A percentile compares a stretch with the other conserved stretches of the same genome.
phyloP scores from a whole-genome alignment of 1,140 invertebrate species.

The Diorhabda elongata region DNA sequence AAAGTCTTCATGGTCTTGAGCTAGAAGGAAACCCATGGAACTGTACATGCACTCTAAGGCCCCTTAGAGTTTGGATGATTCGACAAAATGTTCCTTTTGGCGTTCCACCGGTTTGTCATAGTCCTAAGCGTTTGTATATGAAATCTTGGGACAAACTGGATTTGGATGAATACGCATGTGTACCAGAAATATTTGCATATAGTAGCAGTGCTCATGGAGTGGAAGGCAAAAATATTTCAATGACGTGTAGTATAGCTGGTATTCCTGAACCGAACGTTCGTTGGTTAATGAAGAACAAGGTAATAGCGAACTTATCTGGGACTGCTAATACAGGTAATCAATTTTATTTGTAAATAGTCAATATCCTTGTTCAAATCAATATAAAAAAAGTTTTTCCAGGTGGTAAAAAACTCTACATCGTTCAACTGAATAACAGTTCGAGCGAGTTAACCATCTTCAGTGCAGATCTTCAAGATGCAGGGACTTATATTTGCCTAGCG shows the following conservation, averaged over 20 bases:
- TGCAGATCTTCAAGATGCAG: slow-evolving; percentile 65
- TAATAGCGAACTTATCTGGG: slow-evolving; percentile 48
- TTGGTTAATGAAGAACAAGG: slow-evolving; percentile 53
- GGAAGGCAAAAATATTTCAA: slow-evolving; percentile 68
- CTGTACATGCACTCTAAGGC: slow-evolving; percentile 71
- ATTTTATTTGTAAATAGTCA: no score
- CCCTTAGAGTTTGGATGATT: slow-evolving; percentile 72
- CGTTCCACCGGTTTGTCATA: slow-evolving; percentile 62
- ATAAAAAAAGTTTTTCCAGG: slow-evolving; percentile 31
- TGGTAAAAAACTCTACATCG: slow-evolving; percentile 51
- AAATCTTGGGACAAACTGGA: slow-evolving; percentile 70
- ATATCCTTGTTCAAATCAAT: no score
- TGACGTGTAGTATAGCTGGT: slow-evolving; percentile 67
- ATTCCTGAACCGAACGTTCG: slow-evolving; percentile 62
- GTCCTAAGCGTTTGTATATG: slow-evolving; percentile 57
- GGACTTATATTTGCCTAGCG: slow-evolving; percentile 68
- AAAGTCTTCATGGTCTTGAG: slow-evolving; percentile 68
- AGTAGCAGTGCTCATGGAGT: slow-evolving; percentile 53
- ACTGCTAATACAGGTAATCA: background rate
- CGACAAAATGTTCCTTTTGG: slow-evolving; percentile 69
- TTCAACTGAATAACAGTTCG: slow-evolving; percentile 50
- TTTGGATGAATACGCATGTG: slow-evolving; percentile 75
- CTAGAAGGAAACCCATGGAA: slow-evolving; percentile 76
- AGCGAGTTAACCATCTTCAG: slow-evolving; percentile 69
- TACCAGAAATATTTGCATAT: slow-evolving; percentile 59